Conservation (phyloP, 1,140 invertebrate genomes). For the Pseudomyrmex flavicornis region DNA sequence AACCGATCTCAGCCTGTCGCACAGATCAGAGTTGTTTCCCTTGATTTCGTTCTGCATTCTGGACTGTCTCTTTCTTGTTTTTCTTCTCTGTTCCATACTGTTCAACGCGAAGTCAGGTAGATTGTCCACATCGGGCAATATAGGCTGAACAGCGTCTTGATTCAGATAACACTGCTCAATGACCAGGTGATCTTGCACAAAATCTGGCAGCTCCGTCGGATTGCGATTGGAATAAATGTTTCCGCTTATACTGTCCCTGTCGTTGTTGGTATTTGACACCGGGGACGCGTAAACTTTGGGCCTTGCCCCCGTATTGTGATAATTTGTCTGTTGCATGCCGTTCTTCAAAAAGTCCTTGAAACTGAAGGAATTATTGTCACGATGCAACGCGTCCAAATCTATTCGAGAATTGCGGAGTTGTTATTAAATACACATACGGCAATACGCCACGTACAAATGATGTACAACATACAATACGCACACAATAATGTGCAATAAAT, state of each 20-base stretch:
- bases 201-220: conserved; percentile 86
- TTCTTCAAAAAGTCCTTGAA: conserved; percentile 92
- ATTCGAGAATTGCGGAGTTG: not conserved
- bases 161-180: conserved; percentile 86
- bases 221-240: conserved; percentile 79
- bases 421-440: not conserved
- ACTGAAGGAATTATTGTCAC: conserved; percentile 91
- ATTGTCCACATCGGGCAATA: conserved; percentile 82
- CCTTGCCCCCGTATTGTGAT: conserved; percentile 86
- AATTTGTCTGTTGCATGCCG: conserved; percentile 79
- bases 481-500: too few species aligned
- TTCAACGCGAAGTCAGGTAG: conserved; percentile 85
- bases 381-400: conserved; percentile 82
- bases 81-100: conserved; percentile 72
- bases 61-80: conserved; percentile 45
- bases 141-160: conserved; percentile 71
- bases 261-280: conserved; percentile 66
- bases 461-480: not conserved
- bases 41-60: conserved; percentile 72
- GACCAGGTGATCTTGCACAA: conserved; percentile 87
- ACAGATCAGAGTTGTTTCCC: conserved; percentile 53
- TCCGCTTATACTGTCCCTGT: conserved; percentile 64
- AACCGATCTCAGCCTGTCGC: conserved; percentile 74
- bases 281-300: conserved; percentile 85
- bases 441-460: not conserved